Conservation (phyloP, 2,888 invertebrate genomes). For the Drosophila monieri region DNA sequence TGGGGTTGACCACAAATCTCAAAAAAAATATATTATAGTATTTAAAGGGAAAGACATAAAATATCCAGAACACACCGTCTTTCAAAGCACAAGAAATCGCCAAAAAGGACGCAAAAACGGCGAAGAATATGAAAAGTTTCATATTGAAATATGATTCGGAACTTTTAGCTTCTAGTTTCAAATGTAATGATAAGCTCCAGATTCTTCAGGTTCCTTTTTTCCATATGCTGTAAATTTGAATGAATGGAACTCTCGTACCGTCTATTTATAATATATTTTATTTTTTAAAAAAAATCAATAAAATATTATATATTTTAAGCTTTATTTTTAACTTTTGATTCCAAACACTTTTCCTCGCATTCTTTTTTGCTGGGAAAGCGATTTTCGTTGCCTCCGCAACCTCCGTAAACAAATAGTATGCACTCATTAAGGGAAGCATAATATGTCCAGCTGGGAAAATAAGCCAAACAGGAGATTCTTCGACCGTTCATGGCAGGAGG, state of each 20-base stretch:
- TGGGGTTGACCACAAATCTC: neutral
- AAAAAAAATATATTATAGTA: neutral
- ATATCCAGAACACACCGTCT: neutral
- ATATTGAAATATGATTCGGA: neutral
- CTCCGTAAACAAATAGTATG: constrained; percentile 61
- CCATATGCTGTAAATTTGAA: no score
- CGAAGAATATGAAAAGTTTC: neutral
- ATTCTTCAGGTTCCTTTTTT: no score
- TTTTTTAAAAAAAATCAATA: no score
- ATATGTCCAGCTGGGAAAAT: constrained; percentile 55
- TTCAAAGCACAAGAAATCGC: neutral
- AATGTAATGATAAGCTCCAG: no score
- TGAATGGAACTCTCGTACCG: no score
- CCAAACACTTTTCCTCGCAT: no score
- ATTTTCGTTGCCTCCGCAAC: constrained; percentile 68
- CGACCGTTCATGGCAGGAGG: constrained; percentile 56
- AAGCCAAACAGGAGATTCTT: constrained; percentile 50
- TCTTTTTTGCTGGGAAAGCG: constrained; percentile 51
- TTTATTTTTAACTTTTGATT: no score
- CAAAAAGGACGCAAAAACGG: neutral
- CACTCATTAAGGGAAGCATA: constrained; percentile 49
- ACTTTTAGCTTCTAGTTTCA: neutral
- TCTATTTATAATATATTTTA: no score
- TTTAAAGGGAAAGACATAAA: neutral
- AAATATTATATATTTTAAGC: no score